phyloP scores from a whole-genome alignment of 2,888 invertebrate species.

The Stenolophus ochropezus region DNA sequence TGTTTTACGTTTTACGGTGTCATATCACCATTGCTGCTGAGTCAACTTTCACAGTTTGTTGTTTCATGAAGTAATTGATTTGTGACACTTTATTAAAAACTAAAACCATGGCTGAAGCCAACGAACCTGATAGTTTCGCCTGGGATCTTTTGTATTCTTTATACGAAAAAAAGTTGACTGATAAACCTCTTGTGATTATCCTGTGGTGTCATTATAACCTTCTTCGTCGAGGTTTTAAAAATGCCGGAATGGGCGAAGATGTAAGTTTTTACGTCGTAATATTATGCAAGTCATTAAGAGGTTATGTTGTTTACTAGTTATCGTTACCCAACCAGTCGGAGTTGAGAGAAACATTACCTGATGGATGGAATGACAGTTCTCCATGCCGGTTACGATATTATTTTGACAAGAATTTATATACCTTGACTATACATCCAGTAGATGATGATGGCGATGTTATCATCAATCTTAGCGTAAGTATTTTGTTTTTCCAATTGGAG shows the following conservation, averaged over 20 bases:
- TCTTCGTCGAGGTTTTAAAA: background rate
- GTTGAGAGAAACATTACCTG: background rate
- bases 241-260: background rate
- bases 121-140: background rate
- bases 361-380: slow-evolving; percentile 5
- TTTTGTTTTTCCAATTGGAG: too few species aligned
- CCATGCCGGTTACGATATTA: slow-evolving; percentile 1
- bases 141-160: background rate
- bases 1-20: too few species aligned
- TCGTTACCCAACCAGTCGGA: background rate
- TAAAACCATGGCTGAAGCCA: too few species aligned
- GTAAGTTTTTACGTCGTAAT: background rate
- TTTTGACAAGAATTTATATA: background rate
- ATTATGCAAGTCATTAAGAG: slow-evolving; percentile 44
- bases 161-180: background rate
- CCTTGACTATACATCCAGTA: background rate
- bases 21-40: too few species aligned
- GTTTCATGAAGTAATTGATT: too few species aligned
- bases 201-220: slow-evolving; percentile 8
- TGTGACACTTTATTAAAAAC: too few species aligned
- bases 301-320: slow-evolving; percentile 21
- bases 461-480: background rate
- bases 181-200: background rate
- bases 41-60: too few species aligned
- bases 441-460: background rate